Percentiles rank a stretch among this genome's conserved stretches.
Evolutionary conservation across 2,797 vertebrate species (phyloP).

Genomic region (Danio tinwini): DNA sequence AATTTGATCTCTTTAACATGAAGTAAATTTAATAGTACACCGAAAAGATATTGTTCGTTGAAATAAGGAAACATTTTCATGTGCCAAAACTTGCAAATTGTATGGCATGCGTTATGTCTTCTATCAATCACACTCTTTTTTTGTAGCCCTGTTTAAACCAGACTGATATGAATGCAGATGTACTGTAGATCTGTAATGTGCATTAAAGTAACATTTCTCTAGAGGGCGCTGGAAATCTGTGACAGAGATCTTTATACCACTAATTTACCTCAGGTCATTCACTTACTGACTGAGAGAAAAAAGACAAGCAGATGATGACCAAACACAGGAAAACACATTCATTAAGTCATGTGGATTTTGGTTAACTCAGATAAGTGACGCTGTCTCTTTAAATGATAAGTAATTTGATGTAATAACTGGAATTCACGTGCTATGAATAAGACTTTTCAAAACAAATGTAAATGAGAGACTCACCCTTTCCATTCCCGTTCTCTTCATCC

Average conservation of each 20-base stretch:
- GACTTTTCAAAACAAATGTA: conserved; percentile 1
- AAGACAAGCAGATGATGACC: background rate
- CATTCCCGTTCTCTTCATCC: conserved; percentile 65
- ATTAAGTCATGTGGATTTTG: background rate
- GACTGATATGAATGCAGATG: background rate
- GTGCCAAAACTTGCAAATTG: background rate
- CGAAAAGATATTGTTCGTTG: background rate
- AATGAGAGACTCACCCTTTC: conserved; percentile 55
- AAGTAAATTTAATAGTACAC: background rate
- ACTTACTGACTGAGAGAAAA: background rate
- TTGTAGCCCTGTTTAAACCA: background rate
- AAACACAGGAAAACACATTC: background rate
- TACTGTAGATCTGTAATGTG: too few species aligned
- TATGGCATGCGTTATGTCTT: background rate
- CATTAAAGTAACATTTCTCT: conserved; percentile 4
- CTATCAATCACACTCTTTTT: background rate
- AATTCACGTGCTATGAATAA: background rate
- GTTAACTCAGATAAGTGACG: background rate
- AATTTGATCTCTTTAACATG: too few species aligned
- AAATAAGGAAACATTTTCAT: conserved; percentile 14
- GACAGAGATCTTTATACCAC: background rate
- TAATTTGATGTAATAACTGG: background rate
- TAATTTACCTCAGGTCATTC: conserved; percentile 5
- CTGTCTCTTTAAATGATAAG: background rate
- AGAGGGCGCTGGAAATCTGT: conserved; percentile 17